Percentiles rank a stretch among this genome's conserved stretches.
Evolutionary conservation across 2,113 vertebrate genomes (phyloP).

Genomic region (Tachysurus fulvidraco): DNA sequence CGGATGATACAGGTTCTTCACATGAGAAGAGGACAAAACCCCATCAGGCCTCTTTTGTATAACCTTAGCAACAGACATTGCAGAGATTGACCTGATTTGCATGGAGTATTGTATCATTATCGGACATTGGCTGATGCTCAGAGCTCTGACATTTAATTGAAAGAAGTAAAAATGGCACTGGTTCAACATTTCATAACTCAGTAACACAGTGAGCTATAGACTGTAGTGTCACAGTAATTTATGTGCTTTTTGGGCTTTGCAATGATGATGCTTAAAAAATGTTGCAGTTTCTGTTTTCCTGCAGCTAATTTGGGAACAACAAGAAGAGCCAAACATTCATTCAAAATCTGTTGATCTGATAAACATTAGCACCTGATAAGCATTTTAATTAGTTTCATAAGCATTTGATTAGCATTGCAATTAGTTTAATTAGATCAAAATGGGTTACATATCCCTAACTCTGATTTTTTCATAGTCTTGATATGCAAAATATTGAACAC

Average conservation of each 20-base stretch:
- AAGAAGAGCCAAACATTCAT: constrained; percentile 51
- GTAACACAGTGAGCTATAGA: neutral
- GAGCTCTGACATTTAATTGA: neutral
- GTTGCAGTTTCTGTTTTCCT: neutral
- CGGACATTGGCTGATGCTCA: neutral
- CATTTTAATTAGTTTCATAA: neutral
- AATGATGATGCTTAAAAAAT: neutral
- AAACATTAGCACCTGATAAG: neutral
- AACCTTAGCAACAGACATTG: neutral
- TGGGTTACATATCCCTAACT: neutral
- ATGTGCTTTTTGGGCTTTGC: neutral
- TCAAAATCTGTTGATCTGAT: constrained; percentile 57
- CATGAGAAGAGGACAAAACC: neutral
- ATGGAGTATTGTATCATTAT: neutral
- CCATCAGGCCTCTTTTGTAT: neutral
- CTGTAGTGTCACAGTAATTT: neutral
- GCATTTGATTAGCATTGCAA: neutral
- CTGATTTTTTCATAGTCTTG: neutral
- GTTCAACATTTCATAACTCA: neutral
- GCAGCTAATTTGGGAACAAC: constrained; percentile 3
- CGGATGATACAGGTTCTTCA: neutral
- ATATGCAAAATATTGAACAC: neutral
- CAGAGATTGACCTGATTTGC: neutral
- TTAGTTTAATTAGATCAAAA: constrained; percentile 25
- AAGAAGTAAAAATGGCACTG: neutral